Evolutionary conservation across 1,140 invertebrate species (phyloP).

Genomic region (Drosophila tropicalis): DNA sequence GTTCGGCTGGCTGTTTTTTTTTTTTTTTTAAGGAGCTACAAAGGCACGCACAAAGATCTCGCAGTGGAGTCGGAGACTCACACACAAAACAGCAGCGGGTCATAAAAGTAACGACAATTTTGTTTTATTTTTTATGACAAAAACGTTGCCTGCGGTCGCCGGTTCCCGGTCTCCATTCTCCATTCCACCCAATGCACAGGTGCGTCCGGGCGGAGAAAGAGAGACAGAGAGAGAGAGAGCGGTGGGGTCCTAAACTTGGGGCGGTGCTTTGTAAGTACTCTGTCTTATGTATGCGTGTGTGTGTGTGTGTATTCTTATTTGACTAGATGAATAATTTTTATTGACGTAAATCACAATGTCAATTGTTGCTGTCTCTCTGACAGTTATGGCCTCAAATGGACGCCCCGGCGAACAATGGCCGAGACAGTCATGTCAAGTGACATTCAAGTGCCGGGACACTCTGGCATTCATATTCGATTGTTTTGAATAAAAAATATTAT

Average conservation of each 20-base stretch:
- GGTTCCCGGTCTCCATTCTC: conserved; percentile 9
- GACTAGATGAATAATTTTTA: conserved; percentile 74
- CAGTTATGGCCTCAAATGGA: conserved; percentile 39
- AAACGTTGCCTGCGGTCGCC: conserved; percentile 61
- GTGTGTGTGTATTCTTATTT: conserved; percentile 27
- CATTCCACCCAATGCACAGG: conserved; percentile 34
- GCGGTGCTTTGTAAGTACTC: conserved; percentile 12
- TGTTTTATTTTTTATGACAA: conserved; percentile 76
- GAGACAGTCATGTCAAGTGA: conserved; percentile 17
- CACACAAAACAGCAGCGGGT: conserved; percentile 45
- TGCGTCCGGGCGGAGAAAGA: conserved; percentile 53
- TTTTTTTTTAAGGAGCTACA: conserved; percentile 75
- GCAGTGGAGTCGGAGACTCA: conserved; percentile 13
- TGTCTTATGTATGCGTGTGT: conserved; percentile 39
- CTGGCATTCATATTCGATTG: conserved; percentile 2
- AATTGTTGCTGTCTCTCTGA: conserved; percentile 48
- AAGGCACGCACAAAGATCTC: conserved; percentile 53
- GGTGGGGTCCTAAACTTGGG: neutral
- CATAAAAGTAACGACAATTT: conserved; percentile 79
- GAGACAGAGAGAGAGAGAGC: too few species aligned
- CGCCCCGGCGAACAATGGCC: conserved; percentile 28
- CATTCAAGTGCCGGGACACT: neutral
- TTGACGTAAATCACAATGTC: conserved; percentile 76
- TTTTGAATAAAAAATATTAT: conserved; percentile 1
- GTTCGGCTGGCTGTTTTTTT: conserved; percentile 50